Conservation (phyloP, 2,888 invertebrate species). For the Graphium colonna region DNA sequence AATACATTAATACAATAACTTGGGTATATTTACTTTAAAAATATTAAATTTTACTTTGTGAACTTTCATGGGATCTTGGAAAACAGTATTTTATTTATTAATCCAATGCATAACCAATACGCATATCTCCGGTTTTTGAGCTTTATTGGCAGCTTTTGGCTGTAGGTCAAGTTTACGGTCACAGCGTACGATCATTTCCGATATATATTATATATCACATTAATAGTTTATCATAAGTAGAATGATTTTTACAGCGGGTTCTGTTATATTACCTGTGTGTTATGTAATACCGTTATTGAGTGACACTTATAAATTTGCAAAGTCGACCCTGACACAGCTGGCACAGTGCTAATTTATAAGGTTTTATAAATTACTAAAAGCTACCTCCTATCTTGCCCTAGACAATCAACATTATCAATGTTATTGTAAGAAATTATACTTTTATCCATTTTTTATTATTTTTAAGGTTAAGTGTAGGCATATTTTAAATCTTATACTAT, state of each 20-base stretch:
- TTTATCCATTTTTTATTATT: not conserved
- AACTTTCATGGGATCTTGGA: not conserved
- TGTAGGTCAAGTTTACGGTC: constrained; percentile 70
- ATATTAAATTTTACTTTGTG: not conserved
- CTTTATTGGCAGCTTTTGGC: constrained; percentile 43
- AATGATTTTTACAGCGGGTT: constrained; percentile 21
- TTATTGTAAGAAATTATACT: too few species aligned
- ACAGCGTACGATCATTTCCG: constrained; percentile 21
- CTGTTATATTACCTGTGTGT: constrained; percentile 42
- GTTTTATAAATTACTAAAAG: constrained; percentile 1
- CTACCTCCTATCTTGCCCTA: constrained; percentile 25
- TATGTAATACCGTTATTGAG: constrained; percentile 67
- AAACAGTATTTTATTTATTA: not conserved
- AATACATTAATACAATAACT: constrained; percentile 30
- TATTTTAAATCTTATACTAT: too few species aligned
- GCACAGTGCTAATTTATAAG: constrained; percentile 45
- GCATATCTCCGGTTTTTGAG: constrained; percentile 29
- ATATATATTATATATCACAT: not conserved
- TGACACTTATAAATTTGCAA: constrained; percentile 56
- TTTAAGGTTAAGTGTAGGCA: not conserved
- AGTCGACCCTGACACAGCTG: constrained; percentile 71
- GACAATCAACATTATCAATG: too few species aligned
- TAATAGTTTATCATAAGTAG: not conserved
- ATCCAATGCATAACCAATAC: constrained; percentile 5
- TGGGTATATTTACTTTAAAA: constrained; percentile 16